Evolutionary conservation across 2,888 invertebrate genomes (phyloP).

Genomic region (Pyralis farinalis): DNA sequence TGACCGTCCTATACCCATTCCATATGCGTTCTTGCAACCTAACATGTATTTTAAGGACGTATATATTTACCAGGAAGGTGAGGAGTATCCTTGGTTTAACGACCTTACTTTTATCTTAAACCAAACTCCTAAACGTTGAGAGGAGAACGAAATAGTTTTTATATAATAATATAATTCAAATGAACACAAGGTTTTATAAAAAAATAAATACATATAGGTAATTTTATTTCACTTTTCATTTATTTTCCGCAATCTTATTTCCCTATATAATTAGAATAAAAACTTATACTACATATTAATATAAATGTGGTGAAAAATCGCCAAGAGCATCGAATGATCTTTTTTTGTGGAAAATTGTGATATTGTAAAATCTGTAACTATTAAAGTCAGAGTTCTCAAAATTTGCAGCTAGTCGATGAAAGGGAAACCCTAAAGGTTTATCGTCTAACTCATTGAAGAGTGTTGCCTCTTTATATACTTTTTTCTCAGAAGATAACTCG

Average conservation of each 20-base stretch:
- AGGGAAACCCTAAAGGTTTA: constrained; percentile 67
- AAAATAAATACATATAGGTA: constrained; percentile 7
- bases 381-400: constrained; percentile 28
- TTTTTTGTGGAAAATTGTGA: constrained; percentile 52
- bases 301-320: constrained; percentile 50
- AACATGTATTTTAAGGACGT: constrained; percentile 83
- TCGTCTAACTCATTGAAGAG: constrained; percentile 33
- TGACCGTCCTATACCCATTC: constrained; percentile 71
- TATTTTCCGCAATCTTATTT: not conserved
- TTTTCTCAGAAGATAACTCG: constrained; percentile 22
- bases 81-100: constrained; percentile 37
- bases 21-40: constrained; percentile 71
- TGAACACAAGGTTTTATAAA: constrained; percentile 1
- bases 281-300: constrained; percentile 44
- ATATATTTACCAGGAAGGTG: constrained; percentile 71
- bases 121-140: constrained; percentile 35
- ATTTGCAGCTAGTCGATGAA: constrained; percentile 45
- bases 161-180: no score
- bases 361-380: constrained; percentile 62
- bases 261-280: constrained; percentile 22
- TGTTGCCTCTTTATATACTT: not conserved
- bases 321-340: constrained; percentile 30
- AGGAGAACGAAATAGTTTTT: constrained; percentile 30
- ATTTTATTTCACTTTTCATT: not conserved
- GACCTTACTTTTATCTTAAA: constrained; percentile 14